Conservation (phyloP, 1,140 invertebrate genomes). For the Cylas formicarius region DNA sequence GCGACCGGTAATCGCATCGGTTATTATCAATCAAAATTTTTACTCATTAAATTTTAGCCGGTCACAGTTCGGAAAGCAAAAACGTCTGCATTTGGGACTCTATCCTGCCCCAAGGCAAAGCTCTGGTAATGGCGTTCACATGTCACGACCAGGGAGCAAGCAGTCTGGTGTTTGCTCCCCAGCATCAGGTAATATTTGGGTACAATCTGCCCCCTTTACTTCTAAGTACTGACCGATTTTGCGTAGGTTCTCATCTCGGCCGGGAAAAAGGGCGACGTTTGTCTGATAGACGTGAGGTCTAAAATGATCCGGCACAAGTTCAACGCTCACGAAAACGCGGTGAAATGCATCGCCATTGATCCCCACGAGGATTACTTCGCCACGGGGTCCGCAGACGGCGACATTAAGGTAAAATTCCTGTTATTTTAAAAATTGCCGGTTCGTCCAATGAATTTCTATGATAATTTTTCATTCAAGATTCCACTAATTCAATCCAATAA, state of each 20-base stretch:
- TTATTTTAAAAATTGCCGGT: too few species aligned
- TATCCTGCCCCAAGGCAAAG: constrained; percentile 88
- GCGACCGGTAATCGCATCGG: constrained; percentile 61
- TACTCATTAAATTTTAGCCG: constrained; percentile 53
- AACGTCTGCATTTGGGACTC: constrained; percentile 99
- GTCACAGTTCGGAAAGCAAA: constrained; percentile 91
- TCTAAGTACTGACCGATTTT: neutral
- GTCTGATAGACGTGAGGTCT: constrained; percentile 89
- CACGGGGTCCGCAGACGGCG: constrained; percentile 95
- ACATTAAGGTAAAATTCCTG: constrained; percentile 77
- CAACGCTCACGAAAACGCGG: constrained; percentile 84
- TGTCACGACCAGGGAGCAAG: constrained; percentile 90
- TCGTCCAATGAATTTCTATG: too few species aligned
- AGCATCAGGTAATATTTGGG: constrained; percentile 56
- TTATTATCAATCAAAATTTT: neutral
- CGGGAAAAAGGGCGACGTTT: constrained; percentile 93
- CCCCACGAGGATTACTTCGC: constrained; percentile 94
- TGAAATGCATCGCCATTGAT: constrained; percentile 92
- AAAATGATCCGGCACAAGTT: constrained; percentile 81
- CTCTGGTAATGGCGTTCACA: constrained; percentile 81
- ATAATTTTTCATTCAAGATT: too few species aligned
- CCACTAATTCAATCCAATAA: too few species aligned
- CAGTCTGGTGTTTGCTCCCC: constrained; percentile 84
- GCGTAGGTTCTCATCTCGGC: constrained; percentile 73
- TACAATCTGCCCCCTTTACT: too few species aligned